Percentiles rank a stretch among this genome's conserved stretches.
Evolutionary conservation across 2,888 invertebrate genomes (phyloP).

Genomic region (Drosophila lutescens): DNA sequence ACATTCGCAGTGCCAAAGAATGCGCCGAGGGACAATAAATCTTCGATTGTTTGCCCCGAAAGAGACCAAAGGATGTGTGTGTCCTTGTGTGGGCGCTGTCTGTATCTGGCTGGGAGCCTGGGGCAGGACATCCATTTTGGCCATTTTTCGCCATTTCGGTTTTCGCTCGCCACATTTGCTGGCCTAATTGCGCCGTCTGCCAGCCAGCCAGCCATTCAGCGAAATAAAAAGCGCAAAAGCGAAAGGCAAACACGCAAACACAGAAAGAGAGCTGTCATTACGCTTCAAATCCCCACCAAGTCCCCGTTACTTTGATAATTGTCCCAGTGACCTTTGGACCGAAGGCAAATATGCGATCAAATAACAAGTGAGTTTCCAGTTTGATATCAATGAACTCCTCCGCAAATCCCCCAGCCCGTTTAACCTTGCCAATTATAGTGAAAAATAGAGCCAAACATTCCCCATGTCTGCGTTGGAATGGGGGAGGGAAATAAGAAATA

Average conservation of each 20-base stretch:
- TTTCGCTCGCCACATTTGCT: slow-evolving; percentile 60
- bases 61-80: slow-evolving; percentile 22
- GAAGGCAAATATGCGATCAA: slow-evolving; percentile 40
- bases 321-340: slow-evolving; percentile 65
- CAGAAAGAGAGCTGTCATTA: slow-evolving; percentile 17
- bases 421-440: slow-evolving; percentile 78
- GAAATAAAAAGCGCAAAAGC: slow-evolving; percentile 20
- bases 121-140: slow-evolving; percentile 25
- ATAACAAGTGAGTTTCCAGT: slow-evolving; percentile 54
- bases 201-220: slow-evolving; percentile 18
- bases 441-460: slow-evolving; percentile 55
- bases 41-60: slow-evolving; percentile 54
- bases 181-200: slow-evolving; percentile 69
- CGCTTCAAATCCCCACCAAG: slow-evolving; percentile 22
- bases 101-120: background rate
- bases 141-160: slow-evolving; percentile 17
- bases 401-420: slow-evolving; percentile 38
- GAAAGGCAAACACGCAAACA: slow-evolving; percentile 25
- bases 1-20: slow-evolving; percentile 45
- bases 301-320: slow-evolving; percentile 47
- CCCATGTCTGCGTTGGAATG: slow-evolving; percentile 1
- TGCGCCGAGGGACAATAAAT: slow-evolving; percentile 55
- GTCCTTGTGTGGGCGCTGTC: background rate
- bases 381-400: slow-evolving; percentile 52
- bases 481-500: slow-evolving; percentile 15